These are phyloP conservation scores for Tamandua tetradactyla DNA, from an alignment of 2,797 vertebrate species.

Conservation along the genomic window DNA sequence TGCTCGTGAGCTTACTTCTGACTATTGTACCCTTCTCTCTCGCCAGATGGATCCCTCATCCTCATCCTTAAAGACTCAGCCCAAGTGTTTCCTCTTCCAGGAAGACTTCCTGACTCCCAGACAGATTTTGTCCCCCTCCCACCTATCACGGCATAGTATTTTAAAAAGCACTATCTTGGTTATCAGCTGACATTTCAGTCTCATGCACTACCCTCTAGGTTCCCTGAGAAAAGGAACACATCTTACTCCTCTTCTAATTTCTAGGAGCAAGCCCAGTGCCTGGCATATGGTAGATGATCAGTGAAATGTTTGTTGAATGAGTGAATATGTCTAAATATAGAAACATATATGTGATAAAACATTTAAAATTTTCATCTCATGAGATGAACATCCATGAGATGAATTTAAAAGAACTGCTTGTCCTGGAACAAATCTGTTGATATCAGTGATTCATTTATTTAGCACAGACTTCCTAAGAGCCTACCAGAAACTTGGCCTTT, in stretches of 20 bases:
- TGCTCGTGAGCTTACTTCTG: not conserved
- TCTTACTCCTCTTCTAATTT: not conserved
- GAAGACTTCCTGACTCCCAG: not conserved
- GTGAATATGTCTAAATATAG: not conserved
- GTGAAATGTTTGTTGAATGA: not conserved
- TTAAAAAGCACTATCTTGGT: not conserved
- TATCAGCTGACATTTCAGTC: not conserved
- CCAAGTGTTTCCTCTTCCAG: not conserved
- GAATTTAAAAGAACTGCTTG: not conserved
- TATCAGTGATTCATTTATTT: not conserved
- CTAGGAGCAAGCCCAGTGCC: not conserved
- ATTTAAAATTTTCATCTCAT: no score
- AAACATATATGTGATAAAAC: not conserved
- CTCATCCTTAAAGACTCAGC: not conserved
- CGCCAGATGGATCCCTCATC: not conserved
- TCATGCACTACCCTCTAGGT: not conserved
- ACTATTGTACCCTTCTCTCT: not conserved
- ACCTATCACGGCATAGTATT: accelerated
- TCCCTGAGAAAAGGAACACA: not conserved
- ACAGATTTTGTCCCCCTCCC: not conserved
- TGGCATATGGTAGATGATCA: not conserved
- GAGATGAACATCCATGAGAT: not conserved
- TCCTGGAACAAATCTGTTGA: not conserved
- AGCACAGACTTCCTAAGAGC: not conserved
- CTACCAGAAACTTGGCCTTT: not conserved